phyloP scores from a whole-genome alignment of 2,113 vertebrate genomes.

The Toxotes chatareus region DNA sequence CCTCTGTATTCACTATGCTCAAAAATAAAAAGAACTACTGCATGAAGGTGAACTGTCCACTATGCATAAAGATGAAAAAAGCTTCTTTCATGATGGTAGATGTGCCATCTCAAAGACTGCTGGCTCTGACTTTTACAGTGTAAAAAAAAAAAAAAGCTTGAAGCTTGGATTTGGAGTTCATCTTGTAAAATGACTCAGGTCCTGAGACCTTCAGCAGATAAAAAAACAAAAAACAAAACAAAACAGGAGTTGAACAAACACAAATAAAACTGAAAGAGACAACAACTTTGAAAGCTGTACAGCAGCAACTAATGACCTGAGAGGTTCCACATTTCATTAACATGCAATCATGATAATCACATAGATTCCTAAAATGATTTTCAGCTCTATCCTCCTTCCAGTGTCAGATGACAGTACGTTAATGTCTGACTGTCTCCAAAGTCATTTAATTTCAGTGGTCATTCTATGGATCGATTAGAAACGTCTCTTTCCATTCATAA shows the following conservation, averaged over 20 bases:
- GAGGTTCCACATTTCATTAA: background rate
- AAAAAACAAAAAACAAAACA: background rate
- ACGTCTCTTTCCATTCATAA: conserved; percentile 24
- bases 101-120: conserved; percentile 10
- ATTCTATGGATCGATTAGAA: conserved; percentile 15
- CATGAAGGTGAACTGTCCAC: conserved; percentile 19
- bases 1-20: background rate
- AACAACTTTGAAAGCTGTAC: background rate
- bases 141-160: conserved; percentile 18
- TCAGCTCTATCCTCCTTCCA: background rate
- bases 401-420: background rate
- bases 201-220: background rate
- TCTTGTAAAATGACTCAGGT: background rate
- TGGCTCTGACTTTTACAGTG: background rate
- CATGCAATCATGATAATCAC: background rate
- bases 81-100: conserved; percentile 9
- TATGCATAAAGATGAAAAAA: conserved; percentile 17
- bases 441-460: conserved; percentile 13
- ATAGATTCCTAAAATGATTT: background rate
- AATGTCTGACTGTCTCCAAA: background rate
- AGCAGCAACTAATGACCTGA: background rate
- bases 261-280: conserved; percentile 1
- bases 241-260: background rate
- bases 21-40: background rate
- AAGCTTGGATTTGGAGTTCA: conserved; percentile 14